Evolutionary conservation across 1,140 invertebrate genomes (phyloP).

Genomic region (Heliothis subflexa): DNA sequence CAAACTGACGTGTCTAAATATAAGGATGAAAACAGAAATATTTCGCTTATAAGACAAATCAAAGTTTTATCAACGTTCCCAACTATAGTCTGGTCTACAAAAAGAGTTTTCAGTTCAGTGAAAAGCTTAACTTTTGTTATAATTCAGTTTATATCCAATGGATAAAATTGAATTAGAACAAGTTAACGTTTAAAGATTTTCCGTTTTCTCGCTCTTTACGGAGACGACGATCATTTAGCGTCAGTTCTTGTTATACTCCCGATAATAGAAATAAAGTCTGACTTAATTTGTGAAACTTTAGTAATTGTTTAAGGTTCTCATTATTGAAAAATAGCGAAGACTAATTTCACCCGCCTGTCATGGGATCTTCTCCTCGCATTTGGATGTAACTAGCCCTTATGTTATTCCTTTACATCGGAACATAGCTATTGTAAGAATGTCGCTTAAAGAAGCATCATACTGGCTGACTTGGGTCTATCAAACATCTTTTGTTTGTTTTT

Average conservation of each 20-base stretch:
- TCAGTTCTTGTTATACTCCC: background rate
- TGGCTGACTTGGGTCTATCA: too few species aligned
- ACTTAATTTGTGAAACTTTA: background rate
- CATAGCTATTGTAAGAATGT: too few species aligned
- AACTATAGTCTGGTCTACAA: background rate
- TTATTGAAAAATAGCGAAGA: too few species aligned
- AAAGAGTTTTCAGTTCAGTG: constrained; percentile 20
- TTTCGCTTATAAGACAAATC: constrained; percentile 29
- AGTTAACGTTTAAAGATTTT: constrained; percentile 43
- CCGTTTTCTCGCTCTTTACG: constrained; percentile 27
- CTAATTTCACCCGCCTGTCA: too few species aligned
- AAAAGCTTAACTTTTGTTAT: constrained; percentile 43
- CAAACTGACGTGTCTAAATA: constrained; percentile 27
- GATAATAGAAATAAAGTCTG: background rate
- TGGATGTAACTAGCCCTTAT: too few species aligned
- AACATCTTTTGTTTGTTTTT: too few species aligned
- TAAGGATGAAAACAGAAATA: constrained; percentile 32
- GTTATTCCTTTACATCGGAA: too few species aligned
- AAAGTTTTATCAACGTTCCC: constrained; percentile 14
- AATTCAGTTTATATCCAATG: constrained; percentile 38
- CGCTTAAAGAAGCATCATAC: too few species aligned
- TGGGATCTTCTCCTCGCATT: too few species aligned
- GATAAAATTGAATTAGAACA: constrained; percentile 33
- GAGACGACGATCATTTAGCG: constrained; percentile 2
- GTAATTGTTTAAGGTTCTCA: too few species aligned